Percentiles rank a stretch among this genome's conserved stretches.
These are phyloP conservation scores for Ephestia elutella DNA, from an alignment of 1,140 invertebrate species.

Conservation along the genomic window DNA sequence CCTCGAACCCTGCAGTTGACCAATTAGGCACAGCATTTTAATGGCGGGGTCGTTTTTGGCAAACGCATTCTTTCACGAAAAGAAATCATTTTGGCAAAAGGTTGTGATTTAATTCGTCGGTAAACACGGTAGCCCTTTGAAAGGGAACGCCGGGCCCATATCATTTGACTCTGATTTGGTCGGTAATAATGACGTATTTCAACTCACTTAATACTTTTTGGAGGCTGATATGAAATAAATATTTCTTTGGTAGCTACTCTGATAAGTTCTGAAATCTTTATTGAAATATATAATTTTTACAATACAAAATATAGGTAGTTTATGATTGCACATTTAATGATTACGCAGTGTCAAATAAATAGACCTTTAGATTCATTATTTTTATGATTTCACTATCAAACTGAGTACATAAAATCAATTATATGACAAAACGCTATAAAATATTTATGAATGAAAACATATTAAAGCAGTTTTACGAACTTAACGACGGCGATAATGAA, in stretches of 20 bases:
- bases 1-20: constrained; percentile 41
- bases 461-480: constrained; percentile 12
- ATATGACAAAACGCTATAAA: not conserved
- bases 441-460: constrained; percentile 1
- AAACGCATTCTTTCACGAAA: constrained; percentile 59
- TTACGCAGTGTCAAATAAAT: not conserved
- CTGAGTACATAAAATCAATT: not conserved
- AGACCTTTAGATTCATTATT: not conserved
- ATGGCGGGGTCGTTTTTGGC: constrained; percentile 30
- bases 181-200: not conserved
- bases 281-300: too few relatives aligned
- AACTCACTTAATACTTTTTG: too few relatives aligned
- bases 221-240: too few relatives aligned
- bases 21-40: constrained; percentile 65
- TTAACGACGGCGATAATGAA: constrained; percentile 6
- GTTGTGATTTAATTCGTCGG: constrained; percentile 46
- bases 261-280: too few relatives aligned
- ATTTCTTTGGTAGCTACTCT: too few relatives aligned
- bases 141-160: constrained; percentile 21
- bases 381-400: not conserved
- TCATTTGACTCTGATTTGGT: not conserved
- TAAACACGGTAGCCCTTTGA: constrained; percentile 43
- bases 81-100: constrained; percentile 29
- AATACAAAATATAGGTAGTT: too few relatives aligned
- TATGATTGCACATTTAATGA: too few relatives aligned